Evolutionary conservation across 1,140 invertebrate genomes (phyloP).

Genomic region (Araneus ventricosus): DNA sequence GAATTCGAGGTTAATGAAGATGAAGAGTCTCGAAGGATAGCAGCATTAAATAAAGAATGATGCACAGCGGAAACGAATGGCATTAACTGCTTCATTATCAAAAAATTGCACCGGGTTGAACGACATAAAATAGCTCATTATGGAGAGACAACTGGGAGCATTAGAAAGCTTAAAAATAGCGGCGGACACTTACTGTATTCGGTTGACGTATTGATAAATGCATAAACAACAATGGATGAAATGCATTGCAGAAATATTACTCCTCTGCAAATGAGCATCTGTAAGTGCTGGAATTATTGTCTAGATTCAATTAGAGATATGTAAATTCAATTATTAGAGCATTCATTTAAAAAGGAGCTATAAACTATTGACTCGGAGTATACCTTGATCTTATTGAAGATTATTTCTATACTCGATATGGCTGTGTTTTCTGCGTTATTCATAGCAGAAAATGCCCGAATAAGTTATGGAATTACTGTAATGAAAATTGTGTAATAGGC

Average conservation of each 20-base stretch:
- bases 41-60: background rate
- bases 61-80: conserved; percentile 35
- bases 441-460: no score
- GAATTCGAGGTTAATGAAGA: conserved; percentile 7
- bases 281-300: background rate
- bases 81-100: conserved; percentile 32
- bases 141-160: background rate
- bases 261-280: background rate
- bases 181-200: background rate
- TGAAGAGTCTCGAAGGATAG: background rate
- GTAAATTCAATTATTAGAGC: background rate
- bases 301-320: background rate
- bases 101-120: background rate
- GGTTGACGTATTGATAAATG: background rate
- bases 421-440: no score
- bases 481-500: no score
- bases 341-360: no score
- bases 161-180: background rate
- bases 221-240: background rate
- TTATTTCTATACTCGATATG: no score
- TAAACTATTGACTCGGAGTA: no score
- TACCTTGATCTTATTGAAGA: no score
- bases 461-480: no score
- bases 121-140: conserved; percentile 36
- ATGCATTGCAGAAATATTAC: background rate